phyloP scores from a whole-genome alignment of 2,888 invertebrate genomes.

The Cataglyphis livida region DNA sequence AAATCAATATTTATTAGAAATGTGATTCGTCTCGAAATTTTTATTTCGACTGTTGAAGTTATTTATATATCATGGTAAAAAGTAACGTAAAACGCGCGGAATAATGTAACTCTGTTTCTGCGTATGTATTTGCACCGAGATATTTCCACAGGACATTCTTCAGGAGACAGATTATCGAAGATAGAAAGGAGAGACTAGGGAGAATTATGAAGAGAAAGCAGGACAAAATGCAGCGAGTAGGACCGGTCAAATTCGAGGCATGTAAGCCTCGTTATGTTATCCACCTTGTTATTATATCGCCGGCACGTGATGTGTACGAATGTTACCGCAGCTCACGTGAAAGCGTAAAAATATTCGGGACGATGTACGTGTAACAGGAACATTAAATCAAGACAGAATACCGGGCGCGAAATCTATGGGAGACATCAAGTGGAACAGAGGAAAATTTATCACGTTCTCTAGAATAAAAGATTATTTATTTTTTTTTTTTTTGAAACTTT shows the following conservation, averaged over 20 bases:
- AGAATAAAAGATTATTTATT: background rate
- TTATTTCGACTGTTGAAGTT: background rate
- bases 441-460: constrained; percentile 1
- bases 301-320: constrained; percentile 71
- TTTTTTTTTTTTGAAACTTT: background rate
- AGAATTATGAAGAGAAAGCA: constrained; percentile 38
- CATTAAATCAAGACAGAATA: constrained; percentile 74
- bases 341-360: constrained; percentile 19
- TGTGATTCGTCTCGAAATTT: background rate
- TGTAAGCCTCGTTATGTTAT: constrained; percentile 64
- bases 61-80: constrained; percentile 10
- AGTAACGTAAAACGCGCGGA: background rate
- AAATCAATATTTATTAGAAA: background rate
- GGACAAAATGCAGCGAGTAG: constrained; percentile 6
- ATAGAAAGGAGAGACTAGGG: constrained; percentile 49
- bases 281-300: constrained; percentile 73
- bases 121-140: constrained; percentile 21
- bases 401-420: constrained; percentile 58
- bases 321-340: constrained; percentile 20
- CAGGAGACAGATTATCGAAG: constrained; percentile 58
- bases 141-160: constrained; percentile 54
- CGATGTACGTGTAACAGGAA: constrained; percentile 22
- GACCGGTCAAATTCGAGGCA: constrained; percentile 64
- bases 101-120: constrained; percentile 20
- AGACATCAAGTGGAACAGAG: background rate